Base-by-base conservation (phyloP, 1,140 invertebrate species). In the Drosophila lowei region DNA sequence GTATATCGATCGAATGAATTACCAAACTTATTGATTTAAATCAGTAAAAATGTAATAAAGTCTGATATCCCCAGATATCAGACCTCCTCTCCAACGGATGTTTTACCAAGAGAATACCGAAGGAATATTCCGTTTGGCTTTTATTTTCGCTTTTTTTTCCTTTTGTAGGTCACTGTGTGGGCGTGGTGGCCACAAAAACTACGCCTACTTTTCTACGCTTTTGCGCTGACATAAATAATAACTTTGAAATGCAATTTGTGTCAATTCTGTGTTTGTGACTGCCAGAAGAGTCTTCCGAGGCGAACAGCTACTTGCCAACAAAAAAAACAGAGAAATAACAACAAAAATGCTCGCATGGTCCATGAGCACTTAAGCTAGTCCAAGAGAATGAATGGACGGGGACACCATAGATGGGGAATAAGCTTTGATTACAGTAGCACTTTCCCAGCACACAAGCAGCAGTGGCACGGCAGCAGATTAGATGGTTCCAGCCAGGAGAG, bases 161-260 rank as follows among this genome's bases (percentile, higher is more conserved):
- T 34, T 16, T 48, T 66, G 25, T 70, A 30, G 50, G 65, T 67
- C 62, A 49, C 47, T 60, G 55, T 38, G 13, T 41, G 6, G 3
- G 15, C 28, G 23, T 30, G 23, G 64, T 28, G 38, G 52, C 25
- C 48, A 21, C 46, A 43, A 15, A 53, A 50, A 46, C 11, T 18
- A 41, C 52, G 59, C 54, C 72, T 50, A 48, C 38, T 70, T 64
- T 75, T 71, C 23, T 25, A 25, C 8, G 25, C 56, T 59, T 38
- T 59, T 23, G 6, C 61, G 53, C 61, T 52, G 74, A 75, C 77
- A 85, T 85, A 80, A 86, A 80, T 85, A 77, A 85, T 80, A 85
- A 86, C 73, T 86, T 85, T 80, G 55, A 64, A 81, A 85, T 86
- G 77, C 83, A 88, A 85, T 85, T 81, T 86, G 81, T 81, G 81